These are phyloP conservation scores for Eupithecia dodoneata DNA, from an alignment of 2,888 invertebrate species.

Conservation along the genomic window DNA sequence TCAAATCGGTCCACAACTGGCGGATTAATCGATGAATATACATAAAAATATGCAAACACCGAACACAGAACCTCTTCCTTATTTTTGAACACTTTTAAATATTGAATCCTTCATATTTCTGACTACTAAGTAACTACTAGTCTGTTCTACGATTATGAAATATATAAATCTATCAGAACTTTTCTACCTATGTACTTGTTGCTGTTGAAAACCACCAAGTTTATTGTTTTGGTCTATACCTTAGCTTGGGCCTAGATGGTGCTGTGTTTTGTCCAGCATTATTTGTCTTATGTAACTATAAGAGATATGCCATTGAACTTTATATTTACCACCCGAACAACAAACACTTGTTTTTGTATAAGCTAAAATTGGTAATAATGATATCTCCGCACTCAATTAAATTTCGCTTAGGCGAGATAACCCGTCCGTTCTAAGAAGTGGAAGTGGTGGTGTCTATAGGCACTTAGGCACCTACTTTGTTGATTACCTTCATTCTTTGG, in stretches of 20 bases:
- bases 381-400: slow-evolving; percentile 39
- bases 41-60: too few species aligned
- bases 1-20: too few species aligned
- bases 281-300: not conserved
- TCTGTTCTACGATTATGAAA: too few species aligned
- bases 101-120: not conserved
- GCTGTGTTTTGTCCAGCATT: too few species aligned
- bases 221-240: not conserved
- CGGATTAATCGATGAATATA: too few species aligned
- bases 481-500: slow-evolving; percentile 13
- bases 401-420: slow-evolving; percentile 38
- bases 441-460: slow-evolving; percentile 17
- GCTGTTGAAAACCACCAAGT: not conserved
- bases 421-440: slow-evolving; percentile 21
- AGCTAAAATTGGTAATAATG: slow-evolving; percentile 14
- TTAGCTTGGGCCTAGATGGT: too few species aligned
- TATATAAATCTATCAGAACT: not conserved
- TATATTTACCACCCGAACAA: not conserved
- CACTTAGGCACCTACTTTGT: slow-evolving; percentile 6
- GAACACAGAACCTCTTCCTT: too few species aligned
- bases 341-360: not conserved
- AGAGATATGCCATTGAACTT: not conserved
- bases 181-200: not conserved
- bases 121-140: too few species aligned
- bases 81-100: not conserved